Evolutionary conservation across 1,140 invertebrate species (phyloP).

Genomic region (Luehdorfia chinensis): DNA sequence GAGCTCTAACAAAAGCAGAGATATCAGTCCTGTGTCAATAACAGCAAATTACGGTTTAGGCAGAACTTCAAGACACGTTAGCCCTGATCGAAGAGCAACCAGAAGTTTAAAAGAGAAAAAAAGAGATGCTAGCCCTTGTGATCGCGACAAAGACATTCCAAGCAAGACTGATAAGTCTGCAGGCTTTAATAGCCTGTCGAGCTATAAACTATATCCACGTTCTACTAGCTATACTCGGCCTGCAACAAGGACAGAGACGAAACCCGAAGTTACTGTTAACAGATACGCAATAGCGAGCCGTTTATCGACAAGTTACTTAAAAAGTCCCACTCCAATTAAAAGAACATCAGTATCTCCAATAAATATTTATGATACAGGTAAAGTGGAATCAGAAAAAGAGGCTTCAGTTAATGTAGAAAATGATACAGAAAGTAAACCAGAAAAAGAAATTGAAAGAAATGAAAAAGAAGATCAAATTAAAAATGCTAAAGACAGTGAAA

Average conservation of each 20-base stretch:
- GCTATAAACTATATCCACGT: constrained; percentile 70
- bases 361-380: constrained; percentile 36
- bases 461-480: constrained; percentile 25
- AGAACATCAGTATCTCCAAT: constrained; percentile 48
- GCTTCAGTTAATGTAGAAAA: constrained; percentile 21
- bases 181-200: constrained; percentile 64
- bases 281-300: constrained; percentile 63
- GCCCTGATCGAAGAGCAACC: constrained; percentile 53
- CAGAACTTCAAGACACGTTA: constrained; percentile 49
- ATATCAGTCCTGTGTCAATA: constrained; percentile 59
- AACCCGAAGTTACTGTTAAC: constrained; percentile 53
- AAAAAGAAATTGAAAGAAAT: constrained; percentile 25
- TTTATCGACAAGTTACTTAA: constrained; percentile 54
- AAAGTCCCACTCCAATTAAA: constrained; percentile 53
- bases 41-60: constrained; percentile 56
- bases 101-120: constrained; percentile 62
- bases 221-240: constrained; percentile 57
- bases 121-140: constrained; percentile 55
- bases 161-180: constrained; percentile 72
- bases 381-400: constrained; percentile 41
- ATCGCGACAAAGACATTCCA: constrained; percentile 74
- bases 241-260: constrained; percentile 22
- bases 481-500: constrained; percentile 20
- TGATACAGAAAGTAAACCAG: constrained; percentile 19
- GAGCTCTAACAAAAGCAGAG: constrained; percentile 49